These are phyloP conservation scores for Xylota segnis DNA, from an alignment of 2,888 invertebrate genomes.

Conservation along the genomic window DNA sequence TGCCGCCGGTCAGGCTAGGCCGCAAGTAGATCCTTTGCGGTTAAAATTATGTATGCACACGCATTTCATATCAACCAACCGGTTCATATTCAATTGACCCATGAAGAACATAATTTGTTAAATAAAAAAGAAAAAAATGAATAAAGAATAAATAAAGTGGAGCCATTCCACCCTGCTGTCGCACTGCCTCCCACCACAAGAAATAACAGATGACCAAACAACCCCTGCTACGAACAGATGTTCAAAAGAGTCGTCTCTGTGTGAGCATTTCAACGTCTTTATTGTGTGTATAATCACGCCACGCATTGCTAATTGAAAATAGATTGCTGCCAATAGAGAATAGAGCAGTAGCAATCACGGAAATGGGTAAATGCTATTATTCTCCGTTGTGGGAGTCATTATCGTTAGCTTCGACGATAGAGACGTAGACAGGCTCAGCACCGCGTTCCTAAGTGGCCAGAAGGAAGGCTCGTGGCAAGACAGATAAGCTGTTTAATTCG, in stretches of 20 bases:
- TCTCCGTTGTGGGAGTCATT: constrained; percentile 18
- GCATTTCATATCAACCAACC: constrained; percentile 35
- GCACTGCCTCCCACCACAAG: constrained; percentile 7
- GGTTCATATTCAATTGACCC: constrained; percentile 57
- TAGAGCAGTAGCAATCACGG: constrained; percentile 20
- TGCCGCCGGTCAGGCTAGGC: background rate
- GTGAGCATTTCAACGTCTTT: constrained; percentile 38
- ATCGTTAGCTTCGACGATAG: constrained; percentile 6
- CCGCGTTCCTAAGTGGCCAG: constrained; percentile 31
- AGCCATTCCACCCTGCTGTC: background rate
- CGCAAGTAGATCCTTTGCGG: constrained; percentile 30
- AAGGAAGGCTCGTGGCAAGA: background rate
- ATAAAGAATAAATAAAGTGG: background rate
- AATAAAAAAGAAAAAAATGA: constrained; percentile 13
- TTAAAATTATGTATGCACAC: constrained; percentile 8
- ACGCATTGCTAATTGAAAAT: constrained; percentile 67
- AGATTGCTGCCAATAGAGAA: constrained; percentile 60
- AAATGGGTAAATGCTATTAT: constrained; percentile 39
- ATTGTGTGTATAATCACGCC: constrained; percentile 56
- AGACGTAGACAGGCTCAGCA: background rate
- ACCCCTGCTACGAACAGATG: constrained; percentile 38
- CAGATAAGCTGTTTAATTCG: background rate
- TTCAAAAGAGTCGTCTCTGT: constrained; percentile 1
- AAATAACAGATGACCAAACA: background rate
- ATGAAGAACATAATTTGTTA: constrained; percentile 19